phyloP scores from a whole-genome alignment of 2,888 invertebrate genomes.

The Deladenus siricidicola region DNA sequence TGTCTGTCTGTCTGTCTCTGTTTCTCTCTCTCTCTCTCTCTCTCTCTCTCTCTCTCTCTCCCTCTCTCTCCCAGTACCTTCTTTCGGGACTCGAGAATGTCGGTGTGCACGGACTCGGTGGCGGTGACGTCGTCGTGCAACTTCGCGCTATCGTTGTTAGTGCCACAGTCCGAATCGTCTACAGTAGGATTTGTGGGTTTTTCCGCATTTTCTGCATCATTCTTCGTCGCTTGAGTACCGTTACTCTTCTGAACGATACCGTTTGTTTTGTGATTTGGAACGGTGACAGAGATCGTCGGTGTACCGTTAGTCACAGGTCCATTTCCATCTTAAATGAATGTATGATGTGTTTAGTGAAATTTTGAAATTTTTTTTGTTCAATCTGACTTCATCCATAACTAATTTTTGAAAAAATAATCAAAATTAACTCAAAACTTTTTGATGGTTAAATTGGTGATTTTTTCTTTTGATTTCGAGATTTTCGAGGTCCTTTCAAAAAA shows the following conservation, averaged over 20 bases:
- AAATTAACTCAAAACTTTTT: no score
- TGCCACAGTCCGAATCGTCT: not conserved
- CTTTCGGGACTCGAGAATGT: conserved; percentile 26
- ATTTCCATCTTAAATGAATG: no score
- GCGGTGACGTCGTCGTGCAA: not conserved
- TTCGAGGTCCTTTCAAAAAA: no score
- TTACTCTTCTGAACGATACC: not conserved
- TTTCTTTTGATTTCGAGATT: no score
- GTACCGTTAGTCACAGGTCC: not conserved
- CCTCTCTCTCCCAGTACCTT: conserved; percentile 11
- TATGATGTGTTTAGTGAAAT: no score
- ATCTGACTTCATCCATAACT: no score
- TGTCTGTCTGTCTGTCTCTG: no score
- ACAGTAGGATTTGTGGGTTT: not conserved
- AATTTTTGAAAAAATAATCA: no score
- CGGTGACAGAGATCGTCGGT: not conserved
- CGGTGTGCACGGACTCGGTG: conserved; percentile 5
- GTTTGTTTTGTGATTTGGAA: no score
- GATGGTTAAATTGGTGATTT: no score
- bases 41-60: not conserved
- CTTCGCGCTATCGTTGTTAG: not conserved
- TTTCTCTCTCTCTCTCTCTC: not conserved
- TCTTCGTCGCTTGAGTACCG: not conserved
- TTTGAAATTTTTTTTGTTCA: no score
- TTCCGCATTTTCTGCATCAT: not conserved